Conservation (phyloP, 2,888 invertebrate species). For the Chrysolina oricalcia region DNA sequence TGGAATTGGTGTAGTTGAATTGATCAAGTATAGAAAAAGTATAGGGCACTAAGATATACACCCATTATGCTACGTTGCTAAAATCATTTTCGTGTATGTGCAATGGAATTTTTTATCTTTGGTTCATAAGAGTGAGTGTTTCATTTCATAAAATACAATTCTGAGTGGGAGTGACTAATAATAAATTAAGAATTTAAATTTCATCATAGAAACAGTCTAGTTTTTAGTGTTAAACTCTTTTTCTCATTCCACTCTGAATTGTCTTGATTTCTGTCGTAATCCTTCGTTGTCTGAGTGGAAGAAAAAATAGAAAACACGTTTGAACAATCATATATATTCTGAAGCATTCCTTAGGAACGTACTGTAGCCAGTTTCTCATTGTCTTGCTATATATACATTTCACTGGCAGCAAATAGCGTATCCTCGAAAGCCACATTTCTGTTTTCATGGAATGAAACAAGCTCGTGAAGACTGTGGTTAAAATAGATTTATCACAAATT, state of each 20-base stretch:
- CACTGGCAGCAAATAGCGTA: background rate
- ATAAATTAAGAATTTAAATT: background rate
- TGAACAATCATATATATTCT: no score
- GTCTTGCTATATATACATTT: background rate
- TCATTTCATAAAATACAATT: slow-evolving; percentile 21
- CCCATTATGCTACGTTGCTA: slow-evolving; percentile 19
- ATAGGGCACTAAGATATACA: slow-evolving; percentile 26
- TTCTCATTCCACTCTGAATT: no score
- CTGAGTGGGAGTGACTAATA: background rate
- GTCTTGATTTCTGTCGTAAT: no score
- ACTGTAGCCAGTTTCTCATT: background rate
- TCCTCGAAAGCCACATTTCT: background rate
- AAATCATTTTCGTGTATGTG: slow-evolving; percentile 19
- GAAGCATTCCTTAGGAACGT: background rate
- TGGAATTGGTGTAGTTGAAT: slow-evolving; percentile 49
- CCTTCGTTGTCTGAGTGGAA: no score
- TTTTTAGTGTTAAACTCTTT: no score
- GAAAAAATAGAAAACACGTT: no score
- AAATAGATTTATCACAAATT: slow-evolving; percentile 47
- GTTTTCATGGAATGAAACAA: slow-evolving; percentile 35
- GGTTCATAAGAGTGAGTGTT: slow-evolving; percentile 18
- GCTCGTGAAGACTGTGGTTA: slow-evolving; percentile 33
- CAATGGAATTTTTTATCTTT: slow-evolving; percentile 25
- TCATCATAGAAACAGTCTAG: no score
- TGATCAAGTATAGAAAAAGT: slow-evolving; percentile 30